Evolutionary conservation across 2,113 vertebrate species (phyloP), one percentile per base, ranked within the genome.

Genomic region (Seriola aureovittata): DNA sequence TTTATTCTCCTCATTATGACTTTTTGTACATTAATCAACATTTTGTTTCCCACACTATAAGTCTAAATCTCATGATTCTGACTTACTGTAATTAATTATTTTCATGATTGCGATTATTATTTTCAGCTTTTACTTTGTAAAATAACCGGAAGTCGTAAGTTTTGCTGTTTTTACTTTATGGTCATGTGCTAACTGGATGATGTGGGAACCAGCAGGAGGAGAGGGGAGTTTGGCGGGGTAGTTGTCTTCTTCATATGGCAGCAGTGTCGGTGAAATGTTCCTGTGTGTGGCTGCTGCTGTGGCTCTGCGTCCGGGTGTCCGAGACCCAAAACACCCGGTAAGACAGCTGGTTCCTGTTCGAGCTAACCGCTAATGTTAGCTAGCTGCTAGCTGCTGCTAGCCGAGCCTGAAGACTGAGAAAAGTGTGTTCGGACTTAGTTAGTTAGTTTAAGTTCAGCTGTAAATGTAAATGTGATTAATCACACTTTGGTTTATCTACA

Each of bases 221-320:
- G 71, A 78, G 54, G 1, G 17, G 3, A 69, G 54, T 32, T 32
- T 67, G 34, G 38, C 64, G 0, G 52, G 57, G 0, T 71, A 48
- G 17, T 48, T 14, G 23, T 34, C 4, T 66, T 59, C 68, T 17
- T 76, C 87, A 65, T 71, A 96, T 96, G 95, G 95, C 91, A 79
- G 80, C 55, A 77, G 38, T n/a, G 12, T 69, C 38, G 75, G n/a
- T 67, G 60, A 88, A 58, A 74, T 71, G 58, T 75, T 57, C 19
- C 5, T 57, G 11, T 62, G 23, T 81, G 34, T 75, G 78, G 75
- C 67, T 91, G 46, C 62, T 94, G 38, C 21, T 93, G 80, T 86
- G 67, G 63, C 42, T 88, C 71, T 69, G 65, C 59, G 34, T 83
- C 25, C 87, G 54, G 78, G 52, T 57, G 9, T 82, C 71, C 8